Evolutionary conservation across 2,113 vertebrate species (phyloP), one percentile per base, ranked within the genome.

Genomic region (Oenanthe melanoleuca): DNA sequence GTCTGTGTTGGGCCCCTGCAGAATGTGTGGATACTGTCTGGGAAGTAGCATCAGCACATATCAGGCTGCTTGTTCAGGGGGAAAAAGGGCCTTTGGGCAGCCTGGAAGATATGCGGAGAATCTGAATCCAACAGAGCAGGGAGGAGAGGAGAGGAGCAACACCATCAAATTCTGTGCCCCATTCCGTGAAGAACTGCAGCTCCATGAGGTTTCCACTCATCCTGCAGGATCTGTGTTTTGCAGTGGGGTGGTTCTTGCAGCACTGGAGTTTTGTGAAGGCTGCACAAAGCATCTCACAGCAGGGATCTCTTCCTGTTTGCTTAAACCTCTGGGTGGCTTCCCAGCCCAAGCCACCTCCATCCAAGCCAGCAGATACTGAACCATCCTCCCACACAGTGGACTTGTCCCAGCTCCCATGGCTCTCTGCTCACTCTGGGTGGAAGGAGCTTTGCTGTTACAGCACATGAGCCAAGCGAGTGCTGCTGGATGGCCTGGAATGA

Each of bases 361-460:
- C 49, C 29, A 47, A 75, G 45, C 63, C 45, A 38, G n/a, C 59
- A 56, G 57, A 78, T 61, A 49, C 31, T 31, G 49, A 53, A 2
- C 12, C 42, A 12, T 66, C 47, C 8, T 82, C 34, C 42, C 53
- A 19, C 0, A 0, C 0, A 5, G 20, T 1, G 2, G 38, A 15
- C 26, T 44, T 23, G 5, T 66, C 72, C 72, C 44, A 20, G 44
- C 47, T 84, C 42, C 80, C 0, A 0, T 20, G 60, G 42, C 34
- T 52, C 31, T 72, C 24, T 55, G 4, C 38, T 19, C 4, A 1
- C 25, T 55, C 23, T n/a, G 77, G 42, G 31, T 70, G 80, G 52
- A 80, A 59, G 92, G 37, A 79, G 6, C 47, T 34, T 73, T 53
- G 24, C 61, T 89, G 34, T 42, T 2, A 2, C 28, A 1, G 11